Evolutionary conservation across 2,888 invertebrate genomes (phyloP).

Genomic region (Brenthis daphne): DNA sequence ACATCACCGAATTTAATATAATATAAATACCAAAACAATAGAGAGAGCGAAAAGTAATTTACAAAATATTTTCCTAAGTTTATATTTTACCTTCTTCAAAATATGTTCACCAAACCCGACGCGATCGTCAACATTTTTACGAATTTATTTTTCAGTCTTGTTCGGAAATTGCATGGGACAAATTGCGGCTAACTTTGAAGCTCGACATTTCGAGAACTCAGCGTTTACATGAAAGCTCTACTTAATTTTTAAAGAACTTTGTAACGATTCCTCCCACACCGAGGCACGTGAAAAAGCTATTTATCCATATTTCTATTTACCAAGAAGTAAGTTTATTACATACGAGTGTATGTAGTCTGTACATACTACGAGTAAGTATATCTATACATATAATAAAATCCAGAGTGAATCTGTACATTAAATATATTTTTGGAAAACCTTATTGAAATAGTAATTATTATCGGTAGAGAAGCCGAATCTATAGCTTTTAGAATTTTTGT

Average conservation of each 20-base stretch:
- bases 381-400: no score
- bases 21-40: no score
- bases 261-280: constrained; percentile 16
- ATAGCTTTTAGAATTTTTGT: no score
- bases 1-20: no score
- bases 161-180: constrained; percentile 15
- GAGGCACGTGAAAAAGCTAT: constrained; percentile 6
- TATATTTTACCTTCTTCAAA: background rate
- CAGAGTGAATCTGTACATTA: no score
- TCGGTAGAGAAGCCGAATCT: no score
- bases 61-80: no score
- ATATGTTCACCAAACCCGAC: background rate
- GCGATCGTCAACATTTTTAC: background rate
- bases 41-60: no score
- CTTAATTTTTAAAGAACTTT: constrained; percentile 19
- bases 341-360: no score
- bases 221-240: constrained; percentile 11
- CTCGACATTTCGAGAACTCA: constrained; percentile 14
- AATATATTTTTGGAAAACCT: no score
- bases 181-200: constrained; percentile 18
- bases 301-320: constrained; percentile 5
- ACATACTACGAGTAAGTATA: no score
- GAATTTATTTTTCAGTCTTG: constrained; percentile 15
- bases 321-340: constrained; percentile 2
- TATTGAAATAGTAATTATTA: no score